Evolutionary conservation across 2,888 invertebrate species (phyloP), one percentile per base, ranked within the genome.

Genomic region (Phymatocera aterrima): DNA sequence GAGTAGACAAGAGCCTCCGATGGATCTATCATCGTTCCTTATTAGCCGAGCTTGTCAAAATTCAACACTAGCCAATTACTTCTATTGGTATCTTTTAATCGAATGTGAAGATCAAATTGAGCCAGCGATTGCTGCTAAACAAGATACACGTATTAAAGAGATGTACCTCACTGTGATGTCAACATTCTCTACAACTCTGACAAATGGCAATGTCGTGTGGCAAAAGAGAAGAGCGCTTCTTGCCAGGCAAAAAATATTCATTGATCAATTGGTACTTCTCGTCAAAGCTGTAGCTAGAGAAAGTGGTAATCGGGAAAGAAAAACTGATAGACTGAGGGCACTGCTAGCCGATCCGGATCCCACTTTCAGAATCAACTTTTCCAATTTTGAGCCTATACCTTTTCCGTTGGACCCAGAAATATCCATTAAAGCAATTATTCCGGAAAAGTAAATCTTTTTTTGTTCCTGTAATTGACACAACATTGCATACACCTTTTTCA

Each of bases 21-120:
- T 88, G 85, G 97, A 97, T 91, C 92, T 99, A 70, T 96, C 98
- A 0, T 95, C 96, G 74, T 99, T 99, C 92, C 93, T 99, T 15
- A 97, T 99, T 83, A 93, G 94, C 74, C 93, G 98, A 78, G 98
- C 99, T 0, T 96, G 97, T 90, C 94, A 94, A 86, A 98, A 99
- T 93, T 94, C 96, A 72, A 95, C 94, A 18, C 92, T 99, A 64
- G 98, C 98, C 68, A 99, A 99, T 92, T 99, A 99, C 91, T 95
- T 99, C 84, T 99, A 97, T 92, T 99, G 99, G 99, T 98, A 97
- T 92, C 92, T 98, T 83, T 93, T 96, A 79, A 97, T 98, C 81
- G 99, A 99, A 91, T 97, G 98, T 90, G 98, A 98, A 91, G 97
- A 97, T 90, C 95, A 95, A 83, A 84, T 84, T 31, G 95, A 95